Evolutionary conservation across 2,113 vertebrate genomes (phyloP).

Genomic region (Ranitomeya variabilis): DNA sequence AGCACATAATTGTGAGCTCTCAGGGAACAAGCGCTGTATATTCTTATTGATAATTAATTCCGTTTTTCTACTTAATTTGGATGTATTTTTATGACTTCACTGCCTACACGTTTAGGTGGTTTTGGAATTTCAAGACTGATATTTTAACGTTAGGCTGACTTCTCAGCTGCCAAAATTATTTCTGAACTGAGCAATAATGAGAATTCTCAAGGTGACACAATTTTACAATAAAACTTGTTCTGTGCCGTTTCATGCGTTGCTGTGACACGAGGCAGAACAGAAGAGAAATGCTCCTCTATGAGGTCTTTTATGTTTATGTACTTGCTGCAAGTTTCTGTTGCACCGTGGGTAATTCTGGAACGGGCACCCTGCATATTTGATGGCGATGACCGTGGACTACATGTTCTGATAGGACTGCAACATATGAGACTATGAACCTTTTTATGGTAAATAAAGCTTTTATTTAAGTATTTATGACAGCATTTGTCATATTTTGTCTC

Average conservation of each 20-base stretch:
- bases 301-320: constrained; percentile 35
- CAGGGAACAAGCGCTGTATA: constrained; percentile 10
- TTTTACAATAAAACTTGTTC: constrained; percentile 36
- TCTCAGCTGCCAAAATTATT: background rate
- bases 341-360: background rate
- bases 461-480: background rate
- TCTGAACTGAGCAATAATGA: background rate
- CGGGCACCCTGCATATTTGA: background rate
- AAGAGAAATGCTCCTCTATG: constrained; percentile 40
- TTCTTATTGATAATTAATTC: background rate
- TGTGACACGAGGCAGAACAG: constrained; percentile 4
- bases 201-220: background rate
- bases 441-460: constrained; percentile 26
- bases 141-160: background rate
- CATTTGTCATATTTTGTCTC: background rate
- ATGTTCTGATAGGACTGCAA: background rate
- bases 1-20: background rate
- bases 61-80: background rate
- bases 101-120: background rate
- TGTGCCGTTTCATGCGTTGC: background rate
- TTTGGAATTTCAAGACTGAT: background rate
- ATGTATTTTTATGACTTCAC: constrained; percentile 20
- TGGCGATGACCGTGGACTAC: background rate
- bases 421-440: background rate
- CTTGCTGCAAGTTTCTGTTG: constrained; percentile 18